A percentile compares a stretch with the other conserved stretches of the same genome.
Conservation (phyloP, 2,113 vertebrate genomes). For the Peromyscus maniculatus region DNA sequence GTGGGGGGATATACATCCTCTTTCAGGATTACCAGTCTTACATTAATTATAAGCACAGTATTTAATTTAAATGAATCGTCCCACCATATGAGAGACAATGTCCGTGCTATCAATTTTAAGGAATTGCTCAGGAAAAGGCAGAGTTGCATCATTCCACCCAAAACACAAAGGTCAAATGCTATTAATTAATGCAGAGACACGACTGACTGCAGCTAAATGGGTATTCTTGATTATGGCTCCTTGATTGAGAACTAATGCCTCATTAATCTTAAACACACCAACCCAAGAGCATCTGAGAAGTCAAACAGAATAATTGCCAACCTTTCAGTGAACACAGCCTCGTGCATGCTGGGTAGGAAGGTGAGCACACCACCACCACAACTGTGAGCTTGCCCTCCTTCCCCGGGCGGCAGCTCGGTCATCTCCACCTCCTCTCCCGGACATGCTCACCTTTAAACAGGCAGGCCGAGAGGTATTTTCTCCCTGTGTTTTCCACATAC, state of each 20-base stretch:
- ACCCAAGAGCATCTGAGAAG: conserved; percentile 78
- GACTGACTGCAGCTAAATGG: conserved; percentile 79
- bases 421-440: not conserved
- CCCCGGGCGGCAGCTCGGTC: not conserved
- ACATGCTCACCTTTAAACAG: not conserved
- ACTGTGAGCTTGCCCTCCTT: not conserved
- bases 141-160: conserved; percentile 74
- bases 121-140: conserved; percentile 71
- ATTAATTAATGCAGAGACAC: conserved; percentile 84
- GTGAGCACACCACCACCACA: not conserved
- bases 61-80: conserved; percentile 49
- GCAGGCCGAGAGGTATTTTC: not conserved
- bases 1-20: not conserved
- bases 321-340: conserved; percentile 71
- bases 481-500: conserved; percentile 45
- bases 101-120: conserved; percentile 75
- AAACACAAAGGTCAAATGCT: conserved; percentile 85
- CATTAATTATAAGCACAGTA: conserved; percentile 55
- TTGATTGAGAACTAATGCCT: conserved; percentile 85
- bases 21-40: not conserved
- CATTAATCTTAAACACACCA: conserved; percentile 85
- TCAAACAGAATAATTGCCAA: conserved; percentile 80
- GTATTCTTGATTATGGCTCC: conserved; percentile 80
- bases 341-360: not conserved
- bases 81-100: conserved; percentile 3